Base-by-base conservation (phyloP, 92 coral and sea anemone genomes). In the Bergia puertoricense region DNA sequence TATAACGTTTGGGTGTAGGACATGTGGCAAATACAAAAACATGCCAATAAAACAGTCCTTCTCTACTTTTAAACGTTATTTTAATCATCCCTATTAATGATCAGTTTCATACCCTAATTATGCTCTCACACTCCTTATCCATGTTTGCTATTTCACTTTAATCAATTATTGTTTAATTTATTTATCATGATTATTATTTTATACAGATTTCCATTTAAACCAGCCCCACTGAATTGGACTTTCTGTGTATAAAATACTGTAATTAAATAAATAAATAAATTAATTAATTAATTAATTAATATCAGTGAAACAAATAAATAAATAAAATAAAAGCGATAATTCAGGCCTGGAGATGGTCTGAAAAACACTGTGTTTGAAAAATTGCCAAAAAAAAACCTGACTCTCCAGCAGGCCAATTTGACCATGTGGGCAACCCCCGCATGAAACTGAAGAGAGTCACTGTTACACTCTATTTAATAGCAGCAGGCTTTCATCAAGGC, bases 321-420 rank as follows among this genome's bases (percentile, higher is more conserved):
- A 44, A 44, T 44, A 11, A 13, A 39, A 40, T 74, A 40, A 74
- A 39, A 74, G 79, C 79, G 39, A 40, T 38, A 74, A 74, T 39
- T 39, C 48, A 39, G 79, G 22, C 73, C 46, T 74, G 44, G 79
- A 74, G 79, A 74, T 40, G 48, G 20, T 74, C 79, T 74, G 46
- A 74, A 74, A 74, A 74, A 74, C 46, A 74, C 73, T 5, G 48
- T 39, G 43, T 74, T 40, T n/a, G 18, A 39, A 74, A 74, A 37
- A 11, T 39, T 74, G 79, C 79, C 9, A 16, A 40, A 39, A 74
- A 74, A 38, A 40, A 40, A 22, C n/a, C 5, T 44, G 48, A 74
- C 48, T 37, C 79, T 74, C 20, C 79, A 36, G 79, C 48, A 48
- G 79, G 46, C 16, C 22, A 9, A 74, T 74, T 30, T 74, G 48